phyloP scores from a whole-genome alignment of 92 coral and sea anemone genomes.

The Porites cylindrica region DNA sequence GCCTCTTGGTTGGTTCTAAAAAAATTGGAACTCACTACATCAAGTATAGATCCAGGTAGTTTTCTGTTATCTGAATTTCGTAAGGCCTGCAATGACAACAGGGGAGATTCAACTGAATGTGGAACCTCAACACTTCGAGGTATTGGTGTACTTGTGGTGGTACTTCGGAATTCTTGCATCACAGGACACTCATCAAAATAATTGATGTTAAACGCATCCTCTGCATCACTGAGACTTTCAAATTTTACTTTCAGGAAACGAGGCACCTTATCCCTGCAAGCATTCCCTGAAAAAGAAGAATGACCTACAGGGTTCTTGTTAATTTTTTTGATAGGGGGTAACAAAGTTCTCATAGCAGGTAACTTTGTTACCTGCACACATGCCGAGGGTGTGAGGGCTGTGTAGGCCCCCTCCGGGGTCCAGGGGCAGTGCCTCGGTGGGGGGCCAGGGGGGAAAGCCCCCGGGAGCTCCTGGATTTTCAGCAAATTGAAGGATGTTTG shows the following conservation, averaged over 20 bases:
- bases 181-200: constrained; percentile 12
- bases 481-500: background rate
- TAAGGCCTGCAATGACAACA: constrained; percentile 33
- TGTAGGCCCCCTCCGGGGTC: constrained; percentile 12
- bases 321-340: background rate
- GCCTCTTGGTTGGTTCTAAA: constrained; percentile 10
- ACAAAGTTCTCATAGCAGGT: background rate
- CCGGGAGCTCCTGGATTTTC: constrained; percentile 25
- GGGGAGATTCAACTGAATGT: constrained; percentile 17
- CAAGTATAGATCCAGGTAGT: constrained; percentile 31
- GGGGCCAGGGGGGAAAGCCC: constrained; percentile 15
- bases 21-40: constrained; percentile 32
- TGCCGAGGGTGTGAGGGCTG: background rate
- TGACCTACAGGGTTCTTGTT: background rate
- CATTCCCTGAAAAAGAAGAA: constrained; percentile 22
- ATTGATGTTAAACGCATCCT: constrained; percentile 27
- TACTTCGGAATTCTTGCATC: background rate
- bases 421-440: constrained; percentile 12
- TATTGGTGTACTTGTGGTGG: constrained; percentile 2
- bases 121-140: background rate
- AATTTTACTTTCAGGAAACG: constrained; percentile 15
- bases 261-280: constrained; percentile 42
- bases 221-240: constrained; percentile 33
- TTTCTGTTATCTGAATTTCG: constrained; percentile 11
- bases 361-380: constrained; percentile 15